Evolutionary conservation across 2,113 vertebrate genomes (phyloP), one percentile per base, ranked within the genome.

Genomic region (Serilophus lunatus): DNA sequence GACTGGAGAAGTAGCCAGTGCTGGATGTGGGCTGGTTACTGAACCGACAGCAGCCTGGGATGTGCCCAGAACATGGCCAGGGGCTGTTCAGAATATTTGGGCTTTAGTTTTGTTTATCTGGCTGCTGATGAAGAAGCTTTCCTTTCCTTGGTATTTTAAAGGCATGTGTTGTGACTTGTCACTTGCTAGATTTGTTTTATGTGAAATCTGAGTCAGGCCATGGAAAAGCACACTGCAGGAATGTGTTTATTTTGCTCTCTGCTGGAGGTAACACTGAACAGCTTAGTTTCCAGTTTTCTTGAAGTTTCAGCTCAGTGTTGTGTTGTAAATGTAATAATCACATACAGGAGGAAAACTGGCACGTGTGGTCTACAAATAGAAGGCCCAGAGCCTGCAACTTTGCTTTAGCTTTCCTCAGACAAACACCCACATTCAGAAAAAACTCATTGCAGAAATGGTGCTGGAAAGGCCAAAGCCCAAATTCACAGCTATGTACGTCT

Each of bases 81-180:
- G 64, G 42, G 59, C 42, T 51, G 20, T 25, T 86, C 56, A 83
- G 70, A 82, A 44, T 29, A 53, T 23, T 0, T 1, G 17, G 16
- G 33, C 9, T 23, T 93, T 79, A 40, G 36, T 47, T 85, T 85
- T 38, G 53, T 88, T 86, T 65, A 33, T 66, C 38, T 42, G 31
- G 31, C 11, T 71, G 88, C 87, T 90, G 78, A 70, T 93, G 84
- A 82, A 84, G 94, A 78, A 96, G 81, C 84, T 96, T 83, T 95
- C 22, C 40, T 84, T 78, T 57, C 44, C 28, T 60, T 38, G n/a
- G 69, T 82, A 71, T 81, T 94, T 82, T 78, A 66, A 88, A 93
- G 57, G 72, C 72, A 24, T 44, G 8, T 71, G 50, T 90, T 82
- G 74, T 82, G 86, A 89, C 84, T 83, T 84, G 90, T 86, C 88